phyloP scores from a whole-genome alignment of 1,140 invertebrate species.

The Cheumatopsyche charites region DNA sequence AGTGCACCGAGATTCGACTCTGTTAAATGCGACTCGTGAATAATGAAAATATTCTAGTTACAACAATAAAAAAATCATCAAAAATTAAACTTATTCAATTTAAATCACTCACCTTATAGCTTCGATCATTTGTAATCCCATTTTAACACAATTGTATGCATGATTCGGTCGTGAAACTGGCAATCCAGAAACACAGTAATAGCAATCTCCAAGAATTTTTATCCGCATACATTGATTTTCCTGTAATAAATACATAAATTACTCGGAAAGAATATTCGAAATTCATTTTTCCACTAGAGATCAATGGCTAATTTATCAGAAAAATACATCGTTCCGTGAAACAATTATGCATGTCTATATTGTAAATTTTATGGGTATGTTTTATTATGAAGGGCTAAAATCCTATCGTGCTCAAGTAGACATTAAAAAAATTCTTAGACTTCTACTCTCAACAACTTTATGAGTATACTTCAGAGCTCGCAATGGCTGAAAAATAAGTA shows the following conservation, averaged over 20 bases:
- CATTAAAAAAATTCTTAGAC: not conserved
- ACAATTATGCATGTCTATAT: too few relatives aligned
- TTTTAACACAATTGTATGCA: conserved; percentile 94
- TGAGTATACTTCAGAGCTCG: not conserved
- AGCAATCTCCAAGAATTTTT: conserved; percentile 95
- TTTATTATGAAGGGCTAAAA: not conserved
- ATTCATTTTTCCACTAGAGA: too few relatives aligned
- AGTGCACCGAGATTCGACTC: too few relatives aligned
- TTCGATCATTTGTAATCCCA: conserved; percentile 97
- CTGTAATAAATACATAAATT: conserved; percentile 64
- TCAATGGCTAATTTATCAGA: too few relatives aligned
- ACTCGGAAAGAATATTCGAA: too few relatives aligned
- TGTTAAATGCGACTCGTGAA: too few relatives aligned
- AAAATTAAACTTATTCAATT: too few relatives aligned
- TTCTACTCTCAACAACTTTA: not conserved
- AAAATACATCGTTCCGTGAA: too few relatives aligned
- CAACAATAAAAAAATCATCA: too few relatives aligned
- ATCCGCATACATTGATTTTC: conserved; percentile 95
- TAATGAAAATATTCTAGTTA: too few relatives aligned
- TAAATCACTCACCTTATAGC: conserved; percentile 79
- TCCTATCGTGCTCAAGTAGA: not conserved
- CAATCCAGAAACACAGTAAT: conserved; percentile 94
- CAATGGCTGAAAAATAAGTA: not conserved
- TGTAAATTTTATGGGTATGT: too few relatives aligned
- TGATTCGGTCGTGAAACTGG: conserved; percentile 91